Percentiles rank a stretch among this genome's conserved stretches.
Evolutionary conservation across 2,113 vertebrate species (phyloP).

Genomic region (Oceanodroma tethys): DNA sequence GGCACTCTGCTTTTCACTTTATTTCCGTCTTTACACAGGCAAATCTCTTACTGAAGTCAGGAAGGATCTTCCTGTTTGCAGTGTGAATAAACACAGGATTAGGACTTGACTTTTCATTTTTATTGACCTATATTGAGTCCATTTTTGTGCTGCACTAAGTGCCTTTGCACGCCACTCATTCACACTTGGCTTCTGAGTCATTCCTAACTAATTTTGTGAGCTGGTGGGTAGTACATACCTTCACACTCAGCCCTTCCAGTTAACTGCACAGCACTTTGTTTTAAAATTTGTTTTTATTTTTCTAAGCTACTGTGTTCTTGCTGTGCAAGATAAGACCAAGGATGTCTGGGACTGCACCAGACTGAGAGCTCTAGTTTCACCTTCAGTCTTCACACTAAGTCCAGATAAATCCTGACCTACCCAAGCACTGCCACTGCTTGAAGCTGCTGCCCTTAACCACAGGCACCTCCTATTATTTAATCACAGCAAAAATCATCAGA

Average conservation of each 20-base stretch:
- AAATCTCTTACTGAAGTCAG: background rate
- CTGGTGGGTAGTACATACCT: conserved; percentile 14
- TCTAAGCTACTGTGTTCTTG: background rate
- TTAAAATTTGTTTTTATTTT: background rate
- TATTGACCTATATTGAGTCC: background rate
- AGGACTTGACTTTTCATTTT: background rate
- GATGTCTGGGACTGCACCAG: background rate
- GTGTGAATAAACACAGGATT: background rate
- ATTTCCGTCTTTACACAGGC: background rate
- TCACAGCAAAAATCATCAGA: background rate
- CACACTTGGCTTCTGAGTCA: conserved; percentile 30
- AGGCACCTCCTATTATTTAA: background rate
- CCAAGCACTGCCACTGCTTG: background rate
- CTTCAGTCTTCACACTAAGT: background rate
- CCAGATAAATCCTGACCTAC: background rate
- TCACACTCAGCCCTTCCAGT: background rate
- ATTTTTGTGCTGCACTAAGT: background rate
- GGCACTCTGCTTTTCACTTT: background rate
- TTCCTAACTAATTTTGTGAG: conserved; percentile 35
- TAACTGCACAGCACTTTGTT: background rate
- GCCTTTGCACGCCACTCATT: background rate
- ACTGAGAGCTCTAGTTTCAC: background rate
- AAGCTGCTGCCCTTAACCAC: background rate
- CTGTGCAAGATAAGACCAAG: background rate
- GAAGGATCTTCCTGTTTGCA: background rate